Base-by-base conservation (phyloP, 1,140 invertebrate genomes). In the Sweltsa coloradensis region DNA sequence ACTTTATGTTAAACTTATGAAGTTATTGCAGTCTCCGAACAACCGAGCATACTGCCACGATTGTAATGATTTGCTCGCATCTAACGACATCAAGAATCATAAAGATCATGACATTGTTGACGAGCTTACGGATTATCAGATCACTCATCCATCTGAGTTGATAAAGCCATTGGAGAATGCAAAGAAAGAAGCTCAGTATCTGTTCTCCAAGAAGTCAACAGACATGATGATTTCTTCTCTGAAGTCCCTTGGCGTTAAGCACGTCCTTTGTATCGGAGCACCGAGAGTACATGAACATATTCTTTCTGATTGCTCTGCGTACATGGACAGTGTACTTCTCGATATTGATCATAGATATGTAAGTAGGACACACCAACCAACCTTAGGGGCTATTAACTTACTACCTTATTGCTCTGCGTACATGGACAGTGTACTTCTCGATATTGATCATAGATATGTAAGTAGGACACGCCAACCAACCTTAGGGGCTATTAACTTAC, bases 261-360 rank as follows among this genome's bases (percentile, higher is more conserved):
- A 81, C 60, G 70, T 89, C 5, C 58, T 92, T 5, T 89, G 85
- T 57, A 75, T 90, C 48, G 85, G 87, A 37, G 73, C 82, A 11
- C 87, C 87, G 13, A 73, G 80, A 49, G 70, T 89, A 9, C 79
- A 85, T 59, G 83, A 85, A 60, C 71, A 75, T 53, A 72, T 83
- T 3, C 63, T 64, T 37, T 61, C 70, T n/a, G 56, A 72, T 21
- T 53, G 66, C 41, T 48, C 57, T 19, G 53, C 58, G 44, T 57
- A 66, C 2, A 74, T 81, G 51, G 67, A 71, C 6, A 83, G 78
- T 37, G 66, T 89, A 31, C 67, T 92, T 1, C 59, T 92, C 27
- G 85, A 89, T 57, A 74, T 86, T 51, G 86, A 90, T 63, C 71
- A 71, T 14, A 70, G 86, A 57, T 83, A 79, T 63, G 70, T 73